Evolutionary conservation across 2,113 vertebrate species (phyloP).

Genomic region (Scortum barcoo): DNA sequence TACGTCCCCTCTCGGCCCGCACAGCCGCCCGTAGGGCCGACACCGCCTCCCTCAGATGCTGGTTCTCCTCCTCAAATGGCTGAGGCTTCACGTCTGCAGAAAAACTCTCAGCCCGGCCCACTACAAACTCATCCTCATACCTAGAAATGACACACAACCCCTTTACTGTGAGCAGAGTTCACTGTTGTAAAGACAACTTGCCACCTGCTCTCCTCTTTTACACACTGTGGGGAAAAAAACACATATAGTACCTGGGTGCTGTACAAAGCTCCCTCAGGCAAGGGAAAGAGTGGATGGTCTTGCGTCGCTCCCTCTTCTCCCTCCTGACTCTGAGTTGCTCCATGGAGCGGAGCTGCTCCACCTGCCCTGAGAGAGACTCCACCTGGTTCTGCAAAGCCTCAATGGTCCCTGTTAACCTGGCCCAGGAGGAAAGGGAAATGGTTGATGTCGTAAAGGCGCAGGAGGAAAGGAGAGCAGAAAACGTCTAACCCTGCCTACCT

Average conservation of each 20-base stretch:
- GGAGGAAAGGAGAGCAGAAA: no score
- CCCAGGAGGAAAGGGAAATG: neutral
- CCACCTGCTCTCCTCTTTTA: neutral
- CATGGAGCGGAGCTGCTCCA: constrained; percentile 92
- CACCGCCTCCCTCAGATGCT: constrained; percentile 91
- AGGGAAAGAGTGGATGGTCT: constrained; percentile 96
- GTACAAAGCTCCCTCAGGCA: constrained; percentile 95
- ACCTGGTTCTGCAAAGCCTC: constrained; percentile 94
- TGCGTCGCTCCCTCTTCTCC: constrained; percentile 93
- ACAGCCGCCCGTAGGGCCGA: constrained; percentile 90
- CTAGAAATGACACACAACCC: constrained; percentile 1
- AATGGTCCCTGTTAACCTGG: constrained; percentile 91
- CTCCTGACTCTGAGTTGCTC: constrained; percentile 91
- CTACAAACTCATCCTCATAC: constrained; percentile 77
- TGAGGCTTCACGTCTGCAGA: constrained; percentile 87
- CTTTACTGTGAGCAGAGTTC: neutral
- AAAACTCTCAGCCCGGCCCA: constrained; percentile 75
- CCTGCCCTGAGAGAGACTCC: constrained; percentile 92
- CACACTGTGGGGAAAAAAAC: neutral
- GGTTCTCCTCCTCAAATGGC: constrained; percentile 92
- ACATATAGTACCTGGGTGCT: constrained; percentile 84
- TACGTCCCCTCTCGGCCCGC: constrained; percentile 90
- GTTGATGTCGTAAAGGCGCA: neutral
- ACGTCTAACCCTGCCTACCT: constrained; percentile 76
- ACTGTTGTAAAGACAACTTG: neutral